Evolutionary conservation across 2,888 invertebrate genomes (phyloP).

Genomic region (Lasioglossum leucozonium): DNA sequence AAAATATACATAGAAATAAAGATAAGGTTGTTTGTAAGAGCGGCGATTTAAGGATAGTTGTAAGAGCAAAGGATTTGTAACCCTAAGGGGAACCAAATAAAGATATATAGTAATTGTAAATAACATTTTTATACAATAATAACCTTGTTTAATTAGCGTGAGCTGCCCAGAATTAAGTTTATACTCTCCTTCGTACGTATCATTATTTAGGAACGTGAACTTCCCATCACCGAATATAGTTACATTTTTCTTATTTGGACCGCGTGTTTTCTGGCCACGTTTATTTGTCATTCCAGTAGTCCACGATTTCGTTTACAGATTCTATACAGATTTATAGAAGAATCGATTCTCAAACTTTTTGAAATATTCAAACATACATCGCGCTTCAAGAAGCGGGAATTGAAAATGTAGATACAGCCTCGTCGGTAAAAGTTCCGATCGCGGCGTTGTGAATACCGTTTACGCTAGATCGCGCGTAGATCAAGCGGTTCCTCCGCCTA

Average conservation of each 20-base stretch:
- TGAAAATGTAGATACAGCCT: neutral
- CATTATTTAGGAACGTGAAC: slow-evolving; percentile 87
- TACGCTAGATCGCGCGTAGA: slow-evolving; percentile 20
- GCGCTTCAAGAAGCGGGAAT: neutral
- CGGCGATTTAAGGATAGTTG: no score
- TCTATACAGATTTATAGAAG: neutral
- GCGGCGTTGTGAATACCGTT: neutral
- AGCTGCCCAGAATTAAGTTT: slow-evolving; percentile 86
- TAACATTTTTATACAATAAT: slow-evolving; percentile 1
- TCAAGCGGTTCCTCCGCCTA: slow-evolving; percentile 7
- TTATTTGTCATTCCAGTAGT: slow-evolving; percentile 25
- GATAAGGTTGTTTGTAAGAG: no score
- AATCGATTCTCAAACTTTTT: neutral
- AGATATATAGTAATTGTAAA: neutral
- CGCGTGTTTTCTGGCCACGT: neutral
- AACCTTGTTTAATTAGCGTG: slow-evolving; percentile 85
- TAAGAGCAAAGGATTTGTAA: no score
- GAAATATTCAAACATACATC: neutral
- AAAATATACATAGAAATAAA: neutral
- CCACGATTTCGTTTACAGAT: neutral
- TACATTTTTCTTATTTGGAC: neutral
- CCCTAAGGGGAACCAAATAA: no score
- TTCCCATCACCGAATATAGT: slow-evolving; percentile 79
- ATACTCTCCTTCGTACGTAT: slow-evolving; percentile 87
- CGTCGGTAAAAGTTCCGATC: slow-evolving; percentile 13